Evolutionary conservation across 2,113 vertebrate genomes (phyloP), one percentile per base, ranked within the genome.

Genomic region (Leuciscus idus): DNA sequence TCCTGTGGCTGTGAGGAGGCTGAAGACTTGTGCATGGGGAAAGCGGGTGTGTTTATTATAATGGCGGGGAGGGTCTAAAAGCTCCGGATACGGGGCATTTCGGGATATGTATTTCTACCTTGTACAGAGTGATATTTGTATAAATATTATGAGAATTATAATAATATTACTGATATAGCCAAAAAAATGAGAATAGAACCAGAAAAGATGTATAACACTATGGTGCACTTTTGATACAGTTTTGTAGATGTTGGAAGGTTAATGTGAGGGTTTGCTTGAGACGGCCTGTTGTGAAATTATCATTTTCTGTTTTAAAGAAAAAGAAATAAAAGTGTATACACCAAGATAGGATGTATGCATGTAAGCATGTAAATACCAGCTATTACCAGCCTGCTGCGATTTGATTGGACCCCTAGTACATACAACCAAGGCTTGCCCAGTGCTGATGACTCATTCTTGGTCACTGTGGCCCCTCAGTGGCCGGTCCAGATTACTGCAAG

Each of bases 111-210:
- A 94, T 95, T 96, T 97, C 94, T 97, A 97, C 96, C 94, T 92
- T 95, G 95, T 96, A 97, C 95, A 96, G 95, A 96, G 95, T 95
- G 92, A 90, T 97, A 95, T 96, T 96, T 96, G 95, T 96, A 96
- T 96, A 95, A 95, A 95, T 95, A 95, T 94, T 90, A 94, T 90
- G 91, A 93, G 86, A 93, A 93, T 86, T 91, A 94, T 93, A 93
- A 90, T 93, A 93, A 92, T 93, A 91, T 88, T 85, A 86, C 88
- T 86, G 88, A 86, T 88, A 93, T 94, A 93, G 93, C 91, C 85
- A 84, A 90, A 84, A 43, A 79, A 85, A 92, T 91, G 91, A 92
- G 85, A 89, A 94, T 93, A 92, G 92, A 91, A 88, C 91, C 91
- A 92, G 92, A 95, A 87, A 93, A 94, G 92, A 94, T 91, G 94